Evolutionary conservation across 2,888 invertebrate genomes (phyloP).

Genomic region (Eupelmus urozonus): DNA sequence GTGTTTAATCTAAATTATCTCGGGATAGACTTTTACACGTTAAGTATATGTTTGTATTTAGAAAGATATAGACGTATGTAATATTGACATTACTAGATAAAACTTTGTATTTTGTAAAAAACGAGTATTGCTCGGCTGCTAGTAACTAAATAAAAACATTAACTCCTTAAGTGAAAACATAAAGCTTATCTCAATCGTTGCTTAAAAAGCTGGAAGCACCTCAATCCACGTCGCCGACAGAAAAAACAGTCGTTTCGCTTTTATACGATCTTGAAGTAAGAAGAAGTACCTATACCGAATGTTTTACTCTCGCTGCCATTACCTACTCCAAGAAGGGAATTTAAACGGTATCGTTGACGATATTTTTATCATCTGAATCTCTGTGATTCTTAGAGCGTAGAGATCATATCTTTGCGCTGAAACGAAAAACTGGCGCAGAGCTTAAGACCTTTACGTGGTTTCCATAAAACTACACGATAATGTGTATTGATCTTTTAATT

Average conservation of each 20-base stretch:
- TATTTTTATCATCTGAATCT: constrained; percentile 33
- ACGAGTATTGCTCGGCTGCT: no score
- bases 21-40: no score
- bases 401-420: no score
- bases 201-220: background rate
- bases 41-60: no score
- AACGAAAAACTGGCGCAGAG: background rate
- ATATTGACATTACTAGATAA: no score
- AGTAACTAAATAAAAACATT: constrained; percentile 14
- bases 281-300: background rate
- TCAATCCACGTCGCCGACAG: background rate
- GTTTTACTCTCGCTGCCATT: constrained; percentile 25
- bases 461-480: no score
- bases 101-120: no score
- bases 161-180: background rate
- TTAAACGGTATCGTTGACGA: constrained; percentile 35
- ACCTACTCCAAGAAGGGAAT: constrained; percentile 25
- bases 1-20: no score
- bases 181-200: background rate
- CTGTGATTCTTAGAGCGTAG: background rate
- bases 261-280: background rate
- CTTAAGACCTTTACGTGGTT: background rate
- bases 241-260: constrained; percentile 22
- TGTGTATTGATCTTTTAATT: background rate
- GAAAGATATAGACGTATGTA: no score